Evolutionary conservation across 2,113 vertebrate species (phyloP).

Genomic region (Callipepla squamata): DNA sequence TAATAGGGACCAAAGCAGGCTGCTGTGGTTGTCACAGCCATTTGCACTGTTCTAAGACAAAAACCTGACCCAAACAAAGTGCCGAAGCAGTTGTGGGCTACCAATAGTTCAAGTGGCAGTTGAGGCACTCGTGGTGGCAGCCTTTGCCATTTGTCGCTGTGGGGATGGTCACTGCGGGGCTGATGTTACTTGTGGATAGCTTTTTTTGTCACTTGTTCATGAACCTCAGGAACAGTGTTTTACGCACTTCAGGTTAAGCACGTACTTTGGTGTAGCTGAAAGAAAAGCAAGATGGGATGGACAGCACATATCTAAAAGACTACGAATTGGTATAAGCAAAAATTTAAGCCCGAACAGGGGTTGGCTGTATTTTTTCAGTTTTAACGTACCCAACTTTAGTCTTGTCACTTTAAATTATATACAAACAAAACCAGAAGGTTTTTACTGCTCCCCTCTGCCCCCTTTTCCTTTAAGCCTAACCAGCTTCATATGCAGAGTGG

Average conservation of each 20-base stretch:
- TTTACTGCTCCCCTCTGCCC: fast-evolving
- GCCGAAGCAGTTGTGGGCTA: background rate
- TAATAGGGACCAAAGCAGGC: background rate
- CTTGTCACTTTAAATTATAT: background rate
- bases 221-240: background rate
- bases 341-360: background rate
- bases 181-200: background rate
- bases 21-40: background rate
- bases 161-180: background rate
- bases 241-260: background rate
- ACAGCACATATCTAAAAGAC: background rate
- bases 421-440: background rate
- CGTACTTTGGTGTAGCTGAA: background rate
- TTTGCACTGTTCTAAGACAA: background rate
- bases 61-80: background rate
- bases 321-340: background rate
- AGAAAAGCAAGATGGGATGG: background rate
- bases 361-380: background rate
- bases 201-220: background rate
- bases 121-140: background rate
- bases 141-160: background rate
- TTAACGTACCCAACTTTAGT: background rate
- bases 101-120: background rate
- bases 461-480: background rate
- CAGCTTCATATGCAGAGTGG: background rate